Conservation (phyloP, 2,113 vertebrate species). For the Pitta sordida region DNA sequence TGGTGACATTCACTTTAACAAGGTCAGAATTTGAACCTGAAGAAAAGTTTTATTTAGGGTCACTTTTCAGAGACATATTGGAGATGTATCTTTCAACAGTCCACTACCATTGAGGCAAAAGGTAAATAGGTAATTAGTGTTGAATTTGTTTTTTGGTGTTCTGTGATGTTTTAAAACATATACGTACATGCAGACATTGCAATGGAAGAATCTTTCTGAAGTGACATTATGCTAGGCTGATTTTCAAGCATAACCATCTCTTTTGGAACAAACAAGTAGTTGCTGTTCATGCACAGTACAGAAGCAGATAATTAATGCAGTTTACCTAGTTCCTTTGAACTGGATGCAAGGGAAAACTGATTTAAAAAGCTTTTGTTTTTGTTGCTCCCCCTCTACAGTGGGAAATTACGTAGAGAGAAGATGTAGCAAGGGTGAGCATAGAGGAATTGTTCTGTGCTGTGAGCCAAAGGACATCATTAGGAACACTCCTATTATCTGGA, state of each 20-base stretch:
- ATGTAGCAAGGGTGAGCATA: neutral
- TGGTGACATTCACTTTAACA: neutral
- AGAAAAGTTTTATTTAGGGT: neutral
- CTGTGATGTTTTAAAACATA: neutral
- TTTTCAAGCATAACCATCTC: neutral
- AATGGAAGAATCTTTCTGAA: neutral
- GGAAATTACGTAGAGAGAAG: neutral
- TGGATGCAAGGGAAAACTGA: neutral
- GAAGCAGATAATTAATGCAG: neutral
- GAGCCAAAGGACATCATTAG: constrained; percentile 56
- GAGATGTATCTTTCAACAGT: neutral
- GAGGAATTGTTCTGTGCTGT: constrained; percentile 10
- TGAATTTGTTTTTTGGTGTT: neutral
- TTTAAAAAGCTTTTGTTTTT: neutral
- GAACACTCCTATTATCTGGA: constrained; percentile 59
- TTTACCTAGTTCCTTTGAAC: neutral
- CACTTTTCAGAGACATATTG: neutral
- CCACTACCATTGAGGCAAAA: neutral
- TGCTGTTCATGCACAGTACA: neutral
- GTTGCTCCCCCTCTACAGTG: neutral
- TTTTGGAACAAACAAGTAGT: neutral
- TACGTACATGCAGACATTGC: neutral
- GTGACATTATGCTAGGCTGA: accelerated
- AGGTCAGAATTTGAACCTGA: neutral
- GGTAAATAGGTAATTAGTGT: neutral